Evolutionary conservation across 2,797 vertebrate genomes (phyloP).

Genomic region (Girardinus metallicus): DNA sequence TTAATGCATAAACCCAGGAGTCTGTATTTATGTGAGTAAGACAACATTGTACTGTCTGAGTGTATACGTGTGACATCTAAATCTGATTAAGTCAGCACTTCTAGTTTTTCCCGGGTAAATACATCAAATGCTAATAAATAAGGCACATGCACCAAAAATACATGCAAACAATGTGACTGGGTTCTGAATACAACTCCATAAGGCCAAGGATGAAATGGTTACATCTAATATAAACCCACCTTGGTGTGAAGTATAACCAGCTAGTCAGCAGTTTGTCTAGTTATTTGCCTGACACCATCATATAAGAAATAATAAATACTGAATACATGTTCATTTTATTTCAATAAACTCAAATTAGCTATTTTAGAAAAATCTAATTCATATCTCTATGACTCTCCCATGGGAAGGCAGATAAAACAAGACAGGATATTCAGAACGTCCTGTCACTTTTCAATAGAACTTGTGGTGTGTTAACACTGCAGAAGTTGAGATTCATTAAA

Average conservation of each 20-base stretch:
- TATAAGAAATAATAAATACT: slow-evolving; percentile 69
- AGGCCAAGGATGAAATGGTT: slow-evolving; percentile 5
- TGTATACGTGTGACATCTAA: slow-evolving; percentile 45
- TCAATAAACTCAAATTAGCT: too few species aligned
- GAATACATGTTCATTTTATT: slow-evolving; percentile 29
- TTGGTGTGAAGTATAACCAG: slow-evolving; percentile 45
- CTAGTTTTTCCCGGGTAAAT: slow-evolving; percentile 53
- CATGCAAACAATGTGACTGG: slow-evolving; percentile 25
- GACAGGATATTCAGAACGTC: background rate
- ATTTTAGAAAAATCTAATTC: too few species aligned
- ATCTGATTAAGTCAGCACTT: slow-evolving; percentile 73
- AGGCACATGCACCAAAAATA: slow-evolving; percentile 28
- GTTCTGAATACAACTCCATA: slow-evolving; percentile 25
- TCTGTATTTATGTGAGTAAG: slow-evolving; percentile 28
- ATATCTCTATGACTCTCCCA: background rate
- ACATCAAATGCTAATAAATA: slow-evolving; percentile 56
- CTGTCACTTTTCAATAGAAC: too few species aligned
- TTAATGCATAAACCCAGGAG: slow-evolving; percentile 30
- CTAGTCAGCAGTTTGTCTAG: slow-evolving; percentile 63
- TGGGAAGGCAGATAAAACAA: background rate
- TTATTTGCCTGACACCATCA: slow-evolving; percentile 59
- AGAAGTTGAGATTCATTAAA: background rate
- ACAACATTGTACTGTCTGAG: slow-evolving; percentile 25
- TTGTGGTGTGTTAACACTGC: background rate
- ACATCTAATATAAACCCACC: slow-evolving; percentile 13